phyloP scores from a whole-genome alignment of 2,888 invertebrate species.

The Caenorhabditis sp. region DNA sequence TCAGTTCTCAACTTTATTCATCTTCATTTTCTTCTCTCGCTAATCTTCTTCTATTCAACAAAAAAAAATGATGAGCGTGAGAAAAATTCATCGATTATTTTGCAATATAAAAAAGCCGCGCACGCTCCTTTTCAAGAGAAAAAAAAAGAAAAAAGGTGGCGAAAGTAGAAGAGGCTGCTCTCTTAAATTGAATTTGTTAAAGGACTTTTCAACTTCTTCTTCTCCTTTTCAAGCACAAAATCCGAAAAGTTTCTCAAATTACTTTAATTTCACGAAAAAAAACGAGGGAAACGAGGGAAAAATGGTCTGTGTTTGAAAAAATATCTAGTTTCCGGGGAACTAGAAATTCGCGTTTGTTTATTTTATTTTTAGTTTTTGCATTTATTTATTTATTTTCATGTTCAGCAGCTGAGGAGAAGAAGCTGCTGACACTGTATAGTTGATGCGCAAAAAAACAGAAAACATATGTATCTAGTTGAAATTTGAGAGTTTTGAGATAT shows the following conservation, averaged over 20 bases:
- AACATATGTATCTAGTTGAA: not conserved
- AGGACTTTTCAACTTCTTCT: not conserved
- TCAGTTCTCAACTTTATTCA: not conserved
- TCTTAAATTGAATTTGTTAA: not conserved
- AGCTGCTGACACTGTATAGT: not conserved
- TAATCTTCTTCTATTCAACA: not conserved
- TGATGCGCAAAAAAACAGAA: conserved; percentile 5
- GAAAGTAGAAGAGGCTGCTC: no score
- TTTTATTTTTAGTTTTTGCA: conserved; percentile 1
- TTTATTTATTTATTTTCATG: conserved; percentile 1
- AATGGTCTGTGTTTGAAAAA: not conserved
- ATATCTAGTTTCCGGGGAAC: not conserved
- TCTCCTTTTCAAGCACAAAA: no score
- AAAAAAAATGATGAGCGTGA: not conserved
- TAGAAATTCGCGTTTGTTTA: not conserved
- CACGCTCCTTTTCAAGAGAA: not conserved
- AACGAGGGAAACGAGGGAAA: not conserved
- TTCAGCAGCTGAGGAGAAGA: not conserved
- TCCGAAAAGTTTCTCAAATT: not conserved
- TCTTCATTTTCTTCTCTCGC: not conserved
- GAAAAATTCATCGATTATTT: not conserved
- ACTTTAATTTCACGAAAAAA: not conserved
- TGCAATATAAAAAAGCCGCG: not conserved
- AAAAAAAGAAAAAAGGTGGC: not conserved
- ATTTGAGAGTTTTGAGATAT: not conserved